Evolutionary conservation across 2,797 vertebrate genomes (phyloP), one percentile per base, ranked within the genome.

Genomic region (Eupleurogrammus muticus): DNA sequence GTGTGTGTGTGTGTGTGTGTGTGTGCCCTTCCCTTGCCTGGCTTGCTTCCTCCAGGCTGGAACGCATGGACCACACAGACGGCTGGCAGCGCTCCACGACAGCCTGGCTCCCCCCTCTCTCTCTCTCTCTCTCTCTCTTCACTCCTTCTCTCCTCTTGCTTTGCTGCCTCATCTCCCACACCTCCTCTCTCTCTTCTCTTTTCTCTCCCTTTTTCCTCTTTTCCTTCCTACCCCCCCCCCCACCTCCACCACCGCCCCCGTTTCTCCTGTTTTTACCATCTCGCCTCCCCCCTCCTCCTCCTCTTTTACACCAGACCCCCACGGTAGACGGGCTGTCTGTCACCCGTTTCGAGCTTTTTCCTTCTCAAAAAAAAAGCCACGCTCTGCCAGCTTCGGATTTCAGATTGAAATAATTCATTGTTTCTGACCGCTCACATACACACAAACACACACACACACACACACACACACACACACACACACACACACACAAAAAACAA

Each of bases 1-100:
- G 66, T 65, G 76, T 62, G 77, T 66, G 77, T 56, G 74, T 21
- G 73, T 68, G 82, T 75, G 76, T 66, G 84, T 66, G 84, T 81
- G 73, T 77, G 80, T 83, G 74, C 89, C 92, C 85, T 90, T 90
- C 87, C 84, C 89, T 83, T 77, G 90, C 90, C 92, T 93, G 93
- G 92, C 90, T 90, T 90, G 89, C 88, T 93, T 94, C 92, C 93
- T 94, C 88, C 90, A 82, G 87, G 90, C 92, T 93, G 92, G 93
- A 94, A 93, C 88, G 89, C 90, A 88, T 88, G 91, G 94, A 95
- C 94, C 94, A 95, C 94, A 95, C 94, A 95, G 92, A 92, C 84
- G 91, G 84, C 93, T 95, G 94, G 94, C 93, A 92, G 80, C 17
- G 67, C 83, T 94, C 92, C 93, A 94, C 87, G 73, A 84, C 90